Evolutionary conservation across 2,113 vertebrate species (phyloP), one percentile per base, ranked within the genome.

Genomic region (Oryzias javanicus): DNA sequence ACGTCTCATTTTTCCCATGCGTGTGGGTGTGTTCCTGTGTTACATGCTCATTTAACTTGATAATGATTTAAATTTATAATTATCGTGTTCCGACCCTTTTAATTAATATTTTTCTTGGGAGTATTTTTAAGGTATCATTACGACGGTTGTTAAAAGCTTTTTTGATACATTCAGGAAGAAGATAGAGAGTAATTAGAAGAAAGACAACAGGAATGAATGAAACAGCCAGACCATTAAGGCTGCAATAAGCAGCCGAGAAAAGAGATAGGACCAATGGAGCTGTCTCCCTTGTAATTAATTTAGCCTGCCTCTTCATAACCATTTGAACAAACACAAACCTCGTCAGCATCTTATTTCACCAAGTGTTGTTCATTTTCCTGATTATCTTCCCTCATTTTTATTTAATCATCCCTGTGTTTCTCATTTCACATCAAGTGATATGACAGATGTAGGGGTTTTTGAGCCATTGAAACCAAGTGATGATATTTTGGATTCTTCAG

Each of bases 211-310:
- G 19, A 40, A 35, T 60, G 42, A 76, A 73, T 49, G 44, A 63
- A 60, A 72, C 51, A 54, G 51, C 72, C 64, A 70, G 61, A 52
- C 67, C 65, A 68, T 79, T 76, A 76, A 55, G 49, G 63, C 58
- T 65, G 46, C 40, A 67, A 53, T 54, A 49, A 58, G 57, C 35
- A 56, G 50, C 42, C 53, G 42, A 70, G 52, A 72, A 51, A 60
- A 25, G 14, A 80, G 60, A 80, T 47, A 69, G 59, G 44, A 61
- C 48, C 61, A 60, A 77, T 29, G 50, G 53, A 69, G 55, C 42
- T 49, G 64, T 66, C 50, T 57, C 44, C 48, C 20, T 61, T 53
- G 55, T 69, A 68, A 78, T 80, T 42, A 67, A 76, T 65, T 66
- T 56, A 60, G 53, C 35, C n/a, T 54, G 53, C 42, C 19, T 52